These are phyloP conservation scores for Meloidogyne chitwoodi DNA, from an alignment of 1,140 invertebrate genomes.

Conservation along the genomic window DNA sequence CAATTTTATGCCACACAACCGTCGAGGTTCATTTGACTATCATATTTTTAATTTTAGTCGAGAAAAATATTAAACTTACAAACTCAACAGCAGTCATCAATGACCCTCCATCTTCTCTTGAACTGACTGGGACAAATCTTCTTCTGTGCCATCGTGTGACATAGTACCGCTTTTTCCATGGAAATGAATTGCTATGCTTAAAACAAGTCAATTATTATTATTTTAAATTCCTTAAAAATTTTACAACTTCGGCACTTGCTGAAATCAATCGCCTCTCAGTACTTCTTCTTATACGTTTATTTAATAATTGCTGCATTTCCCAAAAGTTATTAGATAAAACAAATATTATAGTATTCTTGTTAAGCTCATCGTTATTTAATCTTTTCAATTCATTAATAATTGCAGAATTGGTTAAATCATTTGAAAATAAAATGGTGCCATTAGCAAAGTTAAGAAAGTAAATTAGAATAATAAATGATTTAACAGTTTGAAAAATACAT, in stretches of 20 bases:
- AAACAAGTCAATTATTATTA: not conserved
- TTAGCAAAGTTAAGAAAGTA: not conserved
- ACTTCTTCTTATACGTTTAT: not conserved
- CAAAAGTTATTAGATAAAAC: not conserved
- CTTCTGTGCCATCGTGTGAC: not conserved
- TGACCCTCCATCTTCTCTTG: not conserved
- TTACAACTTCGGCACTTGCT: not conserved
- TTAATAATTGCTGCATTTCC: not conserved
- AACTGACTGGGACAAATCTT: not conserved
- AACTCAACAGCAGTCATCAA: not conserved
- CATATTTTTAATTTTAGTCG: not conserved
- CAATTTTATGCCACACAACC: conserved; percentile 12
- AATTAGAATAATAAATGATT: not conserved
- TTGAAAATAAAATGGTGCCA: not conserved
- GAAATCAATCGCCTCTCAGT: not conserved
- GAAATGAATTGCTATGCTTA: not conserved
- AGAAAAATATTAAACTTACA: not conserved
- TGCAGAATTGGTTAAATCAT: not conserved
- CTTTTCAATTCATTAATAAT: not conserved
- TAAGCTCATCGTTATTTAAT: not conserved
- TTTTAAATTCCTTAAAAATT: not conserved
- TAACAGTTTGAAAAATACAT: not conserved
- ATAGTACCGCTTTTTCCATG: conserved; percentile 7
- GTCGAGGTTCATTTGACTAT: not conserved
- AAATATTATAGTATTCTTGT: not conserved